Base-by-base conservation (phyloP, 2,888 invertebrate species). In the Dimorphilus gyrociliatus region DNA sequence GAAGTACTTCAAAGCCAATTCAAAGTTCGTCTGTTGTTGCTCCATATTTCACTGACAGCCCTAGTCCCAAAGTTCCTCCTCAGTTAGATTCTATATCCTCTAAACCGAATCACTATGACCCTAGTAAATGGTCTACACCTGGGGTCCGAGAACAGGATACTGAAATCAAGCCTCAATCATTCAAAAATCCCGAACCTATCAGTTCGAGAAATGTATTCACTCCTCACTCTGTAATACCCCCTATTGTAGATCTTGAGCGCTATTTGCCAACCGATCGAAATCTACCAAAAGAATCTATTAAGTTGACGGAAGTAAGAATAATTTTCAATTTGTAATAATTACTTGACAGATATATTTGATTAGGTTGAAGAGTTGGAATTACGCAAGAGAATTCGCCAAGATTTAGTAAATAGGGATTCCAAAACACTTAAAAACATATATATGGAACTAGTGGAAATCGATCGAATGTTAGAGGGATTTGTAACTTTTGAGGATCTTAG, bases 371-470 rank as follows among this genome's bases (percentile, higher is more conserved):
- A 53, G 31, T 29, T 25, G 14, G 37, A 41, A 23, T 35, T 55
- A 18, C 33, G 45, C 19, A 41, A 41, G 29, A 33, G 47, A 16
- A 30, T 53, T 7, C 37, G 38, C 24, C 32, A 34, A n/a, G 52
- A 54, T 16, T 36, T 56, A 27, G 21, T 26, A 6, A 23, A 25
- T 4, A 38, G 42, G 15, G 37, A 46, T 26, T 36, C 43, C 1
- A 31, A 37, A 15, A 37, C 41, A 25, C 38, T 55, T 23, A 41
- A 44, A 29, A 44, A 52, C 18, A 37, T 51, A 1, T 56, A 56
- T 33, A 25, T 51, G 16, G 50, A 50, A 30, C 44, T 53, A 32
- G 41, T 50, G 14, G 36, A 39, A 7, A 44, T 42, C 28, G 51
- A 51, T 33, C 41, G 40, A 18, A 42, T 44, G 15, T 38, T 50